Percentiles rank a stretch among this genome's conserved stretches.
These are phyloP conservation scores for Bombus pascuorum DNA, from an alignment of 1,140 invertebrate genomes.

Conservation along the genomic window DNA sequence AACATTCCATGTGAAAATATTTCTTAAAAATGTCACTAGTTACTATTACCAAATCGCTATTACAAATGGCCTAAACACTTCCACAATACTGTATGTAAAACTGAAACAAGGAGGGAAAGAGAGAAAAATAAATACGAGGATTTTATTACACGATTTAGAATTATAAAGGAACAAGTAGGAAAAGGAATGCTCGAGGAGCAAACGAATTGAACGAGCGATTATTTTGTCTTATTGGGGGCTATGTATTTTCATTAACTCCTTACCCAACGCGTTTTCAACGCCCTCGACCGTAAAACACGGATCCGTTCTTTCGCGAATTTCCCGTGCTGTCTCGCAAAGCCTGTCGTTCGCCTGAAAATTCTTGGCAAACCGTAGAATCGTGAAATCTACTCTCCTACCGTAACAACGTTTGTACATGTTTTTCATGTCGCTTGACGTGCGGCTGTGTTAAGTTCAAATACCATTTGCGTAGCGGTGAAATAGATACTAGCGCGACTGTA, in stretches of 20 bases:
- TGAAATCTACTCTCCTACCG: background rate
- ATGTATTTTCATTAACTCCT: constrained; percentile 29
- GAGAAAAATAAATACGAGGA: too few species aligned
- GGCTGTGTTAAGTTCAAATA: background rate
- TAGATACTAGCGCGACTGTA: too few species aligned
- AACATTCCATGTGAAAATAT: too few species aligned
- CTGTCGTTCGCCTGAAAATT: background rate
- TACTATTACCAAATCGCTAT: too few species aligned
- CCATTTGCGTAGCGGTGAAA: too few species aligned
- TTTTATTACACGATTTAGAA: background rate
- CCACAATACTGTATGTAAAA: background rate
- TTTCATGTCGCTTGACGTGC: background rate
- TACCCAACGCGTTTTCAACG: background rate
- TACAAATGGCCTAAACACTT: background rate
- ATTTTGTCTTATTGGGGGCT: constrained; percentile 21
- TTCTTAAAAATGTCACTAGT: too few species aligned
- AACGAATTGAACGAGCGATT: constrained; percentile 14
- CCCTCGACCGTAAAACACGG: background rate
- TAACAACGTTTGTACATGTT: background rate
- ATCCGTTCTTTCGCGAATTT: constrained; percentile 2
- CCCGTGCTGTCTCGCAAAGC: background rate
- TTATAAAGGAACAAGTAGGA: background rate
- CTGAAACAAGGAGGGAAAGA: background rate
- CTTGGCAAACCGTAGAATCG: constrained; percentile 14
- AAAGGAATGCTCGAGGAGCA: too few species aligned